A percentile compares a stretch with the other conserved stretches of the same genome.
Evolutionary conservation across 1,140 invertebrate species (phyloP).

Genomic region (Eueides isabella): DNA sequence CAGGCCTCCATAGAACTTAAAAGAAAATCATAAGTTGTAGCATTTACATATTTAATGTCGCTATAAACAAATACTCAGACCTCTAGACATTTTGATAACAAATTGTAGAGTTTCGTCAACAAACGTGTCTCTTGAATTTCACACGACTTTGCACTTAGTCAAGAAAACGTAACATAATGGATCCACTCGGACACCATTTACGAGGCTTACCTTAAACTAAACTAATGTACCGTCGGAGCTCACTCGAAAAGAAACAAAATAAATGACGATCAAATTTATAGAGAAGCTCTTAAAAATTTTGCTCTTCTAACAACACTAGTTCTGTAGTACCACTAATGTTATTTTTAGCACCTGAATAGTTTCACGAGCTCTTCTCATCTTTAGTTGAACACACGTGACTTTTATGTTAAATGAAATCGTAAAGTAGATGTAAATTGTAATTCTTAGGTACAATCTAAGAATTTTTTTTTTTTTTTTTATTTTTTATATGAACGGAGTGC

Average conservation of each 20-base stretch:
- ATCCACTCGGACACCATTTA: constrained; percentile 40
- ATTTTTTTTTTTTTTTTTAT: no score
- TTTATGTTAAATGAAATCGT: not conserved
- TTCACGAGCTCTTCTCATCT: not conserved
- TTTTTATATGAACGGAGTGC: no score
- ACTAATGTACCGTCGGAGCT: constrained; percentile 34
- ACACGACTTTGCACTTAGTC: constrained; percentile 44
- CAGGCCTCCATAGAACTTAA: no score
- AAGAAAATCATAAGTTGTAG: no score
- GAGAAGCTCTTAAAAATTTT: constrained; percentile 14
- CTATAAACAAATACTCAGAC: constrained; percentile 10
- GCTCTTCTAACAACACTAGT: not conserved
- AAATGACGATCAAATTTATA: constrained; percentile 20
- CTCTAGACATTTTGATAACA: constrained; percentile 18
- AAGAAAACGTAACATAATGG: constrained; percentile 43
- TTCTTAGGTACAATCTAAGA: not conserved
- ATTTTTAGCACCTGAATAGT: constrained; percentile 9
- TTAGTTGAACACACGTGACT: not conserved
- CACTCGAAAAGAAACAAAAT: constrained; percentile 18
- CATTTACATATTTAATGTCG: not conserved
- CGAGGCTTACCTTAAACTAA: constrained; percentile 33
- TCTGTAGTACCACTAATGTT: not conserved
- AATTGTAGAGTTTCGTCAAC: constrained; percentile 31
- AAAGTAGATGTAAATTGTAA: not conserved
- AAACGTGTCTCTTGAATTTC: constrained; percentile 34